phyloP scores from a whole-genome alignment of 2,113 vertebrate species.

The Euleptes europaea region DNA sequence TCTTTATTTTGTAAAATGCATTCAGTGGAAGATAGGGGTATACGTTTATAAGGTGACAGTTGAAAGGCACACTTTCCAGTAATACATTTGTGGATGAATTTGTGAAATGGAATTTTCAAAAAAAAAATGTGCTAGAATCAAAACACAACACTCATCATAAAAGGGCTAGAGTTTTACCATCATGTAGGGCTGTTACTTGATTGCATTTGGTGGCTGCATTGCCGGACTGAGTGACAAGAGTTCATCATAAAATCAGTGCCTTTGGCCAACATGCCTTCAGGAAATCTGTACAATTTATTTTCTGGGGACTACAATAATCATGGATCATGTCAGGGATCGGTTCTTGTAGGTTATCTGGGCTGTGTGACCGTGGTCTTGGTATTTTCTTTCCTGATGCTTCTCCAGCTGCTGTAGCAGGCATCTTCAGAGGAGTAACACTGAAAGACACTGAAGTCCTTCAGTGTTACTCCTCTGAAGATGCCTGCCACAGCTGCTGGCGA shows the following conservation, averaged over 20 bases:
- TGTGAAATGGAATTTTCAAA: background rate
- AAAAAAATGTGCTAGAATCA: slow-evolving; percentile 1
- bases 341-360: no score
- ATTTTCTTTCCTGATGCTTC: no score
- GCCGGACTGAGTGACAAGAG: background rate
- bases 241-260: background rate
- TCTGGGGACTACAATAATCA: background rate
- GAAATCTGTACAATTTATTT: background rate
- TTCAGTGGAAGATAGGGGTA: background rate
- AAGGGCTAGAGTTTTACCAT: background rate
- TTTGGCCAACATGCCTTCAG: background rate
- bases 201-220: background rate
- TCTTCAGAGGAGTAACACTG: no score
- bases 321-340: background rate
- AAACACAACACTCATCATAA: background rate
- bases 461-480: no score
- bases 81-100: background rate
- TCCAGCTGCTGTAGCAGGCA: no score
- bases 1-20: background rate
- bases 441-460: no score
- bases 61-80: background rate
- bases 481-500: no score
- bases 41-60: background rate
- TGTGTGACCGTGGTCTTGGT: no score
- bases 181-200: no score